Base-by-base conservation (phyloP, 1,140 invertebrate species). In the Psix sp. region DNA sequence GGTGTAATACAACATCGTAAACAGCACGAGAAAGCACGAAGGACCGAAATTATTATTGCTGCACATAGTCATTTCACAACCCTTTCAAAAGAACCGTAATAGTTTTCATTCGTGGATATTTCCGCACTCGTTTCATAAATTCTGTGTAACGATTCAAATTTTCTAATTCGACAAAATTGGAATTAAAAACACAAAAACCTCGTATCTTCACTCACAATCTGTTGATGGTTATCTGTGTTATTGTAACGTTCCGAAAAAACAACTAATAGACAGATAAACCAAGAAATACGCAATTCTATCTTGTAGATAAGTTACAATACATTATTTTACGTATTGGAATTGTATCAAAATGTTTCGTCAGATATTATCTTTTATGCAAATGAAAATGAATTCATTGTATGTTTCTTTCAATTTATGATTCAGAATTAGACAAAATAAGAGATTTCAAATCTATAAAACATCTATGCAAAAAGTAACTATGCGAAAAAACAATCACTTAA, bases 1-100 rank as follows among this genome's bases (percentile, higher is more conserved):
- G 10, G 16, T 20, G 46, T 70, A 75, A 75, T 56, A 56, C 66
- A 68, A 70, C 65, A 70, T 70, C 65, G 42, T 75, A 70, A 74
- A 74, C 57, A 68, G 6, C 7, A 29, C 21, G 26, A 49, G 59
- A 46, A 68, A 74, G 68, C 63, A 65, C 72, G 62, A 62, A 67
- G 56, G 71, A 74, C 63, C 71, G 18, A 74, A 52, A 65, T 59
- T 60, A 74, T 74, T 70, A 74, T 74, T 59, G 72, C 70, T 68
- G 54, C 40, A 54, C 65, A 14, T 59, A 74, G 65, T 74, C 65
- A 65, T 74, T 74, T 56, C 66, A 39, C 54, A 54, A 49, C 49
- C 65, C 60, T 70, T 75, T 62, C 54, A 60, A 56, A 48, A 75
- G 60, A 36, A 16, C 48, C 42, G 49, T 76, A 71, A 76, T 71